phyloP scores from a whole-genome alignment of 1,140 invertebrate species.

The Drosophila equinoxialis region DNA sequence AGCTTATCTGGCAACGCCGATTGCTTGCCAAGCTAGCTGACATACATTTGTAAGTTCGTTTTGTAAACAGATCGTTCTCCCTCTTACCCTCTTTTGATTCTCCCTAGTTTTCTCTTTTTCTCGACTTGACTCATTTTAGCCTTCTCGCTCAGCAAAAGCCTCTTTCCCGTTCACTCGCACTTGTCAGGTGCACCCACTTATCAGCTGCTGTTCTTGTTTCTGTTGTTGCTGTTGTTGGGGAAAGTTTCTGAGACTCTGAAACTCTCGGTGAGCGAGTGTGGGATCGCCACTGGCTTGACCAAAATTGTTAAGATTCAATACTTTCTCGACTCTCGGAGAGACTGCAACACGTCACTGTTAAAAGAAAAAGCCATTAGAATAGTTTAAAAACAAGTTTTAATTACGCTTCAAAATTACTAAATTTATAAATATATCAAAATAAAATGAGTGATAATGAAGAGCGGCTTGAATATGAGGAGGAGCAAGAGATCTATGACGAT shows the following conservation, averaged over 20 bases:
- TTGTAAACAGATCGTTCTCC: conserved; percentile 35
- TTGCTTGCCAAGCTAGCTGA: neutral
- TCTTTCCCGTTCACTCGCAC: conserved; percentile 32
- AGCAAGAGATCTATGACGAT: conserved; percentile 70
- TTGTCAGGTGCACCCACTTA: conserved; percentile 65
- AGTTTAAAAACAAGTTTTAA: conserved; percentile 12
- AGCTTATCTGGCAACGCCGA: conserved; percentile 48
- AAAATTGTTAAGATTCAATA: conserved; percentile 67
- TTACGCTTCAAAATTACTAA: neutral
- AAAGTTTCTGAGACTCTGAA: conserved; percentile 61
- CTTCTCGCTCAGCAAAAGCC: conserved; percentile 21
- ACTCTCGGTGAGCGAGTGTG: conserved; percentile 26
- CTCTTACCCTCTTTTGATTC: neutral
- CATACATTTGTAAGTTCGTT: conserved; percentile 29
- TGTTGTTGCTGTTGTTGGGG: conserved; percentile 60
- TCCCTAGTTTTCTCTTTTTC: neutral
- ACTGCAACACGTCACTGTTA: conserved; percentile 70
- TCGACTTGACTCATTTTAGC: neutral
- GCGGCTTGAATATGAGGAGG: conserved; percentile 36
- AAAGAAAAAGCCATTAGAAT: conserved; percentile 36
- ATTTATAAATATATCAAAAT: conserved; percentile 16
- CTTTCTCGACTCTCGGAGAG: conserved; percentile 74
- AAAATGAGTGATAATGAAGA: conserved; percentile 57
- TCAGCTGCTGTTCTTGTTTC: conserved; percentile 34
- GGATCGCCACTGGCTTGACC: conserved; percentile 71